Conservation (phyloP, 2,113 vertebrate species). For the Pterocles orientalis region DNA sequence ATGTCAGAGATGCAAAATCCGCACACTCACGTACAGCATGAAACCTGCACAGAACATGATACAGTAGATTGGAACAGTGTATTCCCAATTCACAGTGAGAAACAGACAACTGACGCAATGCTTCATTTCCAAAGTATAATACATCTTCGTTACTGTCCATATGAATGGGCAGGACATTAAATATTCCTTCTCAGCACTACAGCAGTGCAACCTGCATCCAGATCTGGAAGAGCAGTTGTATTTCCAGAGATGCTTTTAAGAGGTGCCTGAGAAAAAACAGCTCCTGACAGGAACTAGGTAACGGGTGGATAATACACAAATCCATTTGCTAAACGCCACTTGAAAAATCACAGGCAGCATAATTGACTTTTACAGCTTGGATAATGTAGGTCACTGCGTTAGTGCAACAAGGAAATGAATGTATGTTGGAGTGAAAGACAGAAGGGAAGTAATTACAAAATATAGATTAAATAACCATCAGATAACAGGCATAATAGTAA, state of each 20-base stretch:
- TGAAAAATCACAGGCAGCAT: conserved; percentile 63
- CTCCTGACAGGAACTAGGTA: neutral
- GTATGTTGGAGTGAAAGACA: conserved; percentile 51
- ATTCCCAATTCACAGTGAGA: neutral
- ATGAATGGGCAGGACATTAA: neutral
- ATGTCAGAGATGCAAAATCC: neutral
- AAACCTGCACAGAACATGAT: neutral
- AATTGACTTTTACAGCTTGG: conserved; percentile 52
- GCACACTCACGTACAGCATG: neutral
- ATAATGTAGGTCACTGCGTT: conserved; percentile 71
- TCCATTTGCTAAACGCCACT: conserved; percentile 44
- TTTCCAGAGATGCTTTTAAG: neutral
- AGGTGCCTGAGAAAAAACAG: neutral
- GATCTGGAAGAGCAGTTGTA: neutral
- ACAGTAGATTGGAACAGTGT: neutral
- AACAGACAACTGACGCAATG: neutral
- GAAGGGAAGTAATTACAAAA: conserved; percentile 74
- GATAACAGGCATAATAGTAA: conserved; percentile 68
- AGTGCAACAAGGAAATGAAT: conserved; percentile 51
- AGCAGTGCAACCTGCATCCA: neutral
- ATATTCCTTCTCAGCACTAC: neutral
- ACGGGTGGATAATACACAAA: neutral
- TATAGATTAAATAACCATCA: conserved; percentile 72
- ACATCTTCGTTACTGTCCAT: neutral
- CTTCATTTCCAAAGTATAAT: neutral